Base-by-base conservation (phyloP, 2,113 vertebrate genomes). In the Tragelaphus imberbis region DNA sequence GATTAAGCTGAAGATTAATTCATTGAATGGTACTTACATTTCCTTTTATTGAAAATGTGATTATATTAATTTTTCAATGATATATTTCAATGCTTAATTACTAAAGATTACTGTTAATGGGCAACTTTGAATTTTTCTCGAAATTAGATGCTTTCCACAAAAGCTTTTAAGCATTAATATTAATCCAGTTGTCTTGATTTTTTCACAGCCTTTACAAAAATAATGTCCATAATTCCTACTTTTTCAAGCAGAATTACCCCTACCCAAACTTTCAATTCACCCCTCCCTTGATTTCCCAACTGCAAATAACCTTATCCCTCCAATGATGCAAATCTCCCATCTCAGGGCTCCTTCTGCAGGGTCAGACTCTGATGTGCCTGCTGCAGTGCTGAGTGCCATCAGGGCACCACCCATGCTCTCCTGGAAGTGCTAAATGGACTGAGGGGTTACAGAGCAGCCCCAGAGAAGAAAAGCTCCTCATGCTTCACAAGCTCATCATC, bases 191-290 rank as follows among this genome's bases (percentile, higher is more conserved):
- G 15, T 91, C 33, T 47, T 79, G 6, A 95, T 91, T 90, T 91
- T 91, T 91, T 84, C 56, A 84, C 15, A 61, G 44, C 44, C 56
- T 93, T 93, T 77, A 84, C 47, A 63, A 56, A 93, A 93, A 59
- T 79, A 85, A 71, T 44, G 15, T 58, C 53, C 44, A 90, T 59
- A 55, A 55, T 53, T 97, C 25, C 30, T 81, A 71, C 9, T 53
- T 89, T 65, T 93, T 65, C 15, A 87, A 96, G 63, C 44, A 94
- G 56, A 96, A 91, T 94, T 94, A 80, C 40, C 13, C 44, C n/a
- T 77, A 84, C 44, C n/a, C 56, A 84, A 80, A 65, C 12, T 68
- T 84, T 88, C 49, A 75, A 53, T 88, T n/a, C 44, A 90, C 25
- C 33, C 63, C 36, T 85, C 61, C 19, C 28, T 47, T 80, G 36